These are phyloP conservation scores for Phymanthus crucifer DNA, from an alignment of 92 coral and sea anemone species.

Conservation along the genomic window DNA sequence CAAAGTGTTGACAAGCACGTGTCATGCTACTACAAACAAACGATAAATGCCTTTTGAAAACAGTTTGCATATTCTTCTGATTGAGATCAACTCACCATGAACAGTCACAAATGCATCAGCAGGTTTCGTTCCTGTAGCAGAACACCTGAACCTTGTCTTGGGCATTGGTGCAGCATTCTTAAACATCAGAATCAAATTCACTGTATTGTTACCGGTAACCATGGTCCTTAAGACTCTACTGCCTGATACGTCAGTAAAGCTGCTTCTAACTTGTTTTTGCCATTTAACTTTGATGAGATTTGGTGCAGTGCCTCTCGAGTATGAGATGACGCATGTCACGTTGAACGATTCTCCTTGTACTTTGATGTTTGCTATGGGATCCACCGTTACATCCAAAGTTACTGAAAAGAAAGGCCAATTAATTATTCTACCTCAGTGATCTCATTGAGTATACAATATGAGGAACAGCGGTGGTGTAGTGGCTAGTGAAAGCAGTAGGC, in stretches of 20 bases:
- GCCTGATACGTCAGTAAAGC: slow-evolving; percentile 13
- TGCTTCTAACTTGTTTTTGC: slow-evolving; percentile 13
- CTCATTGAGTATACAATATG: too few species aligned
- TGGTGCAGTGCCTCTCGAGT: background rate
- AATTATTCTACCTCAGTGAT: too few species aligned
- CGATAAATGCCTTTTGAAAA: too few species aligned
- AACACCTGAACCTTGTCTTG: slow-evolving; percentile 9
- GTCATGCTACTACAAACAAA: too few species aligned
- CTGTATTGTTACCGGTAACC: background rate
- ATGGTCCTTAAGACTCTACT: background rate
- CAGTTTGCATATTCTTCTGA: too few species aligned
- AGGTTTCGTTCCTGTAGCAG: background rate
- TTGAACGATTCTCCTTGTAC: slow-evolving; percentile 17
- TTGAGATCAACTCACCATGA: background rate
- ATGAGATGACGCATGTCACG: slow-evolving; percentile 13
- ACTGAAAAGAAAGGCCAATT: too few species aligned
- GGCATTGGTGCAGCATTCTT: slow-evolving; percentile 19
- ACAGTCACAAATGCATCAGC: background rate
- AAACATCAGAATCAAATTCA: slow-evolving; percentile 16
- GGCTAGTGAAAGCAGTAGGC: too few species aligned
- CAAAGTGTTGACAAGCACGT: too few species aligned
- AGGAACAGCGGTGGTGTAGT: too few species aligned
- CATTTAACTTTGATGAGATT: slow-evolving; percentile 25
- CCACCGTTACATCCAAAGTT: background rate
- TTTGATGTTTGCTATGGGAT: background rate